These are phyloP conservation scores for Leucophenga varia DNA, from an alignment of 1,140 invertebrate genomes.

Conservation along the genomic window DNA sequence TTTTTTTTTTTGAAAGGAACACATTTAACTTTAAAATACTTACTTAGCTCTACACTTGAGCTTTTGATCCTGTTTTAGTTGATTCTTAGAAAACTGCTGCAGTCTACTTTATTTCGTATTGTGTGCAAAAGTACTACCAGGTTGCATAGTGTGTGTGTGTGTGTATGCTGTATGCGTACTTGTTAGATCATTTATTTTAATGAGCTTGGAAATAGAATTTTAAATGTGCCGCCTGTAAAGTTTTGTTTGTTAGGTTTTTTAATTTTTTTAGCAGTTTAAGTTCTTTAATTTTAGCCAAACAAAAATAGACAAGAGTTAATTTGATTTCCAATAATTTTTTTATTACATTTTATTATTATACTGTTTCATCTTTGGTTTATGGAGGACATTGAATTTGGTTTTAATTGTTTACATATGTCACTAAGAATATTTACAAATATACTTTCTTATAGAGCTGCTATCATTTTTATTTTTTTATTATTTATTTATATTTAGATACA, in stretches of 20 bases:
- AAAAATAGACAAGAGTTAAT: no score
- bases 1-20: conserved; percentile 24
- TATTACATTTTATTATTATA: conserved; percentile 43
- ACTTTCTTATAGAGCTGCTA: no score
- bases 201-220: conserved; percentile 50
- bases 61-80: conserved; percentile 24
- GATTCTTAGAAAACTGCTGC: no score
- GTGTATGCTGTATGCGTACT: no score
- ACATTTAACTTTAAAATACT: conserved; percentile 27
- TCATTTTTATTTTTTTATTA: no score
- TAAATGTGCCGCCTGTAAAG: conserved; percentile 14
- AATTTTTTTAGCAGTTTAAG: conserved; percentile 1
- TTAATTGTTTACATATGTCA: conserved; percentile 7
- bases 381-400: conserved; percentile 52
- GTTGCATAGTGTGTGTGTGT: no score
- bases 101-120: no score
- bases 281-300: background rate
- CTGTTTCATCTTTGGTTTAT: conserved; percentile 30
- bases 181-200: conserved; percentile 44
- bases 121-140: no score
- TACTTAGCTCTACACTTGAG: no score
- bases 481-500: no score
- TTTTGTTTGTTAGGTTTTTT: conserved; percentile 19
- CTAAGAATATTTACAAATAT: no score
- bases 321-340: conserved; percentile 27